phyloP scores from a whole-genome alignment of 2,888 invertebrate species.

The Mechanitis mazaeus region DNA sequence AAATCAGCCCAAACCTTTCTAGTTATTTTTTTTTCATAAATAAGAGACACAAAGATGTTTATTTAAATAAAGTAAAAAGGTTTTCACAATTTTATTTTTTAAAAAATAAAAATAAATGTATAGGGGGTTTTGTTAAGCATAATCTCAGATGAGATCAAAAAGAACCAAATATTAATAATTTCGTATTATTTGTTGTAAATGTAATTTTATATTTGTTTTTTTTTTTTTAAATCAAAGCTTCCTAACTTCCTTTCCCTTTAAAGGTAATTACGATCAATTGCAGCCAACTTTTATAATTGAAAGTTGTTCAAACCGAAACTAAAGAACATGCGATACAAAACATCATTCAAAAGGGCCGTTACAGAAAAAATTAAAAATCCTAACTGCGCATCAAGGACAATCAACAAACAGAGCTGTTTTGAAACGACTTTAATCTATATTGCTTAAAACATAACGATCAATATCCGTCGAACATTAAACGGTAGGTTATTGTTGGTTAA shows the following conservation, averaged over 20 bases:
- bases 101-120: too few species aligned
- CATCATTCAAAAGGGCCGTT: background rate
- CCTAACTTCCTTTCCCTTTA: background rate
- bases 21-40: too few species aligned
- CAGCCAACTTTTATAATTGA: constrained; percentile 3
- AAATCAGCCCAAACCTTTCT: too few species aligned
- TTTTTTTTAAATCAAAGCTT: background rate
- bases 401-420: background rate
- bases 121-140: too few species aligned
- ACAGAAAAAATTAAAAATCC: constrained; percentile 1
- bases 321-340: background rate
- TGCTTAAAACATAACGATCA: constrained; percentile 1
- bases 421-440: background rate
- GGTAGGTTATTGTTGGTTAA: background rate
- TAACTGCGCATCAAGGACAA: background rate
- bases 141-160: too few species aligned
- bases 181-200: too few species aligned
- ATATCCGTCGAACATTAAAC: background rate
- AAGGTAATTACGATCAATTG: background rate
- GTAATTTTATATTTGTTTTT: too few species aligned
- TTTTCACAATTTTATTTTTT: too few species aligned
- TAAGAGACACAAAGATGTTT: too few species aligned
- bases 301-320: background rate
- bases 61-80: too few species aligned
- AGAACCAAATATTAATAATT: too few species aligned